Evolutionary conservation across 2,113 vertebrate genomes (phyloP), one percentile per base, ranked within the genome.

Genomic region (Myiozetetes cayanensis): DNA sequence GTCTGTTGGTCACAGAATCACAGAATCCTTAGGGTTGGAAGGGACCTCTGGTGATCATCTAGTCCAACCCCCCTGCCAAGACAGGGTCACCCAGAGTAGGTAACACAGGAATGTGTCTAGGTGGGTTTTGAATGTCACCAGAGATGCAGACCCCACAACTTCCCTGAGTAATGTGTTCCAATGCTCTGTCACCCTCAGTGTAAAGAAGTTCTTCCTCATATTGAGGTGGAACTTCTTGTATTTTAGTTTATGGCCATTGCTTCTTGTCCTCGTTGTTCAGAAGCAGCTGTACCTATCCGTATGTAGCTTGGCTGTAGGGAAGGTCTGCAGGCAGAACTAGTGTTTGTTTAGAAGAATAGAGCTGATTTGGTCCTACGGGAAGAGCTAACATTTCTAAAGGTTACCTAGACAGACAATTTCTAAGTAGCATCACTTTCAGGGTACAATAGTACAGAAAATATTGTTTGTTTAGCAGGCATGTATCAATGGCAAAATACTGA

Each of bases 391-490:
- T 65, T 75, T 82, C 55, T 2, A 66, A 72, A 58, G 8, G 6
- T 62, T 44, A 31, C 22, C 31, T 70, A 55, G 43, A 78, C 72
- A 79, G n/a, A 37, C 12, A 30, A 65, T 61, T 76, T 71, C 49
- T 44, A 33, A 68, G 13, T 12, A 77, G 33, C 50, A 55, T 68
- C n/a, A 46, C 5, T 81, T 77, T 30, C 10, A 68, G 9, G 11
- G 10, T 62, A 78, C 2, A 3, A 63, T 0, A 90, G 17, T 20
- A 83, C 20, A 20, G 17, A 79, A 72, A 61, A n/a, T 23, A 27
- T 0, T 19, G 0, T 2, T 47, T 6, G 0, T 66, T 46, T 59
- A 27, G 47, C 27, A 53, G 8, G 58, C 0, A 2, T 3, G 63
- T 7, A 65, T 14, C 55, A 79, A 22, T 4, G 9, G 37, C 28